Evolutionary conservation across 92 coral and sea anemone species (phyloP).

Genomic region (Epizoanthus illoricatus): DNA sequence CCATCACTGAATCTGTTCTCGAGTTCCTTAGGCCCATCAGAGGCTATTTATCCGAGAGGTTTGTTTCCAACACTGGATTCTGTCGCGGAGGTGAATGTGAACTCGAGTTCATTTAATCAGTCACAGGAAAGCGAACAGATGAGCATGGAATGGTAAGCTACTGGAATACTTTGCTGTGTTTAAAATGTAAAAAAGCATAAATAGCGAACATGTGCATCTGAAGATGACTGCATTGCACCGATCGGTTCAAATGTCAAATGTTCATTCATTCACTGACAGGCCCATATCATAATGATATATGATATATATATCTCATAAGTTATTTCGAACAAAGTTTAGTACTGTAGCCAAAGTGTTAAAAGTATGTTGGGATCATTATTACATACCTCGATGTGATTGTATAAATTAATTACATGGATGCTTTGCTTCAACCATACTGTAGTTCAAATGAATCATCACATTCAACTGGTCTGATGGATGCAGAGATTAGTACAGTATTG

Average conservation of each 20-base stretch:
- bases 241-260: no score
- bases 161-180: background rate
- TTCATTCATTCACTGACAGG: no score
- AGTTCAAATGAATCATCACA: conserved; percentile 38
- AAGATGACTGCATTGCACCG: no score
- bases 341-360: no score
- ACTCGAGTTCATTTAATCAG: conserved; percentile 19
- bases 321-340: no score
- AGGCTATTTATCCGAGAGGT: conserved; percentile 20
- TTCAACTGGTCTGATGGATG: conserved; percentile 19
- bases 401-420: no score
- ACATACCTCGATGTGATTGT: no score
- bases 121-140: conserved; percentile 26
- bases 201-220: no score
- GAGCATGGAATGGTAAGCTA: conserved; percentile 37
- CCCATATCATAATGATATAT: no score
- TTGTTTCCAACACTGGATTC: conserved; percentile 30
- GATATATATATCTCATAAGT: no score
- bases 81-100: conserved; percentile 20
- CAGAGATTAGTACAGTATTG: conserved; percentile 1
- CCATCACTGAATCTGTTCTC: conserved; percentile 27
- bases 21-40: conserved; percentile 9
- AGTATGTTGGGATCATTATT: no score
- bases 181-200: no score
- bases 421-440: background rate